Evolutionary conservation across 2,113 vertebrate species (phyloP).

Genomic region (Lycaon pictus): DNA sequence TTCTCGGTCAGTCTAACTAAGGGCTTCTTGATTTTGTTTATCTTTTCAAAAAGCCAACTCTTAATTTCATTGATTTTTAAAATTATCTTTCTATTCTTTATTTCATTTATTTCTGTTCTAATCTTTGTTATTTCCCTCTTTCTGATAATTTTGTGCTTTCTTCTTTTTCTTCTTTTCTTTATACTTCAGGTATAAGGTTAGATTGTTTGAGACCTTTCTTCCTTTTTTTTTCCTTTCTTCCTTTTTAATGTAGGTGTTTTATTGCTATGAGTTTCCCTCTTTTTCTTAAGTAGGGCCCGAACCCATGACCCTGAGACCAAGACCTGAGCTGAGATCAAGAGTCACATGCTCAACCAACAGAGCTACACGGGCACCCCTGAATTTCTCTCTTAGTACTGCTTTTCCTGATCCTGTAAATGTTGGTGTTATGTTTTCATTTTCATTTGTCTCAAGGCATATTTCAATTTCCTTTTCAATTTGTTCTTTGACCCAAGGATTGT

Average conservation of each 20-base stretch:
- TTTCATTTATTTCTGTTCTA: neutral
- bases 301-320: neutral
- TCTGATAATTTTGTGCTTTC: neutral
- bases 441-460: neutral
- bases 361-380: neutral
- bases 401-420: neutral
- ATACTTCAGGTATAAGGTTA: neutral
- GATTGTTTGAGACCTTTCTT: neutral
- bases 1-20: neutral
- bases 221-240: neutral
- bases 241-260: neutral
- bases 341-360: neutral
- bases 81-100: neutral
- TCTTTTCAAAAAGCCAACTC: neutral
- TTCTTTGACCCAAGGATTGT: neutral
- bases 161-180: neutral
- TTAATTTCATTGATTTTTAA: neutral
- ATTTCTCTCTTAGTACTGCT: neutral
- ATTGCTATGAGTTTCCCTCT: neutral
- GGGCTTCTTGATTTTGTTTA: neutral
- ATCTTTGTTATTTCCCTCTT: neutral
- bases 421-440: neutral
- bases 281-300: neutral
- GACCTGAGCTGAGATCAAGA: neutral
- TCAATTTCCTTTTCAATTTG: neutral